Base-by-base conservation (phyloP, 2,888 invertebrate species). In the Lepidonotus clava region DNA sequence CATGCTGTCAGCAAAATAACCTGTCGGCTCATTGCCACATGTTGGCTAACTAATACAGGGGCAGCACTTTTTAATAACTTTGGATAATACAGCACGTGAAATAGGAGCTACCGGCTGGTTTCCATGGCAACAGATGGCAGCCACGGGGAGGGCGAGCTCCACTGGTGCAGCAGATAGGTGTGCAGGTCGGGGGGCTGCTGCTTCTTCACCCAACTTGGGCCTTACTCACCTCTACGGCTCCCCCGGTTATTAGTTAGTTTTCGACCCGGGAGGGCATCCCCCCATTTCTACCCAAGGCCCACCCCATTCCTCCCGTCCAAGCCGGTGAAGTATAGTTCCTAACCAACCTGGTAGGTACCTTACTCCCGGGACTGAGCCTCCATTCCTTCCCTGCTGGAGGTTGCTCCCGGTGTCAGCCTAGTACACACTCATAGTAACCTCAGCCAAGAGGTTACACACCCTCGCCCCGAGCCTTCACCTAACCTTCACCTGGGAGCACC, bases 341-440 rank as follows among this genome's bases (percentile, higher is more conserved):
- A 40, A 61, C 40, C 76, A 2, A 76, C 76, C 36, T 76, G 46
- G 46, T 46, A 32, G 61, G 61, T 28, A 32, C 61, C 61, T 38
- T 38, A 40, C 34, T 38, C 4, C 76, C 18, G 4, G 24, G 5
- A 21, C 36, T 1, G 38, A 38, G 76, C 76, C 38, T 21, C 76
- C 76, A 76, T 76, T 76, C 76, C 76, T 76, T 1, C 76, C 76
- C 76, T 76, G 76, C 76, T 38, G 76, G 76, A 40, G 76, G 38
- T 28, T 28, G 34, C 36, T 21, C 6, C 76, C 38, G 76, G 76
- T 40, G 76, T 76, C 76, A 34, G 76, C 38, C 76, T 76, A 76
- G 76, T 76, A 76, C 76, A 34, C 76, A 40, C 76, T 61, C 76
- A 76, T 76, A 76, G 76, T 76, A 76, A 76, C 76, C 76, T 28